phyloP scores from a whole-genome alignment of 2,113 vertebrate genomes.

The Alaudala cheleensis region DNA sequence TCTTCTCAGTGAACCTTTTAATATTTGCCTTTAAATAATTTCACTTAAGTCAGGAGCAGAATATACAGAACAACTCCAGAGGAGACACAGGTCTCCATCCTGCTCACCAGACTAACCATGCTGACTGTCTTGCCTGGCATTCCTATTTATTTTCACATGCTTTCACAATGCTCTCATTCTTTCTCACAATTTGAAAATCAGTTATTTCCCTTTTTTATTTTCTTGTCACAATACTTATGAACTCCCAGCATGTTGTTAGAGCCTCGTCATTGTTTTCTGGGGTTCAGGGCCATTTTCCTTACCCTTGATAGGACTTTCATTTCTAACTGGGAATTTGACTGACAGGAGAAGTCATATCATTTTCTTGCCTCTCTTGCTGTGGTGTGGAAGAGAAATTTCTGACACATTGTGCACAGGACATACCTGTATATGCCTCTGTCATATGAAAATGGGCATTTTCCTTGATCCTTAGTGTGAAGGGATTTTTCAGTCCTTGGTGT shows the following conservation, averaged over 20 bases:
- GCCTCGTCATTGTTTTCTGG: background rate
- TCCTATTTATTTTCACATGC: background rate
- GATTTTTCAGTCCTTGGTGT: background rate
- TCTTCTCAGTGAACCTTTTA: background rate
- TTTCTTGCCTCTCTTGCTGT: background rate
- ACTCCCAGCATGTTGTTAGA: background rate
- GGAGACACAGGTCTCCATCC: background rate
- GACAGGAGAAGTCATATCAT: background rate
- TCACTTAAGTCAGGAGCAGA: background rate
- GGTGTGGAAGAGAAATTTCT: background rate
- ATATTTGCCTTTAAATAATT: background rate
- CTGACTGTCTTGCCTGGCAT: background rate
- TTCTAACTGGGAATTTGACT: background rate
- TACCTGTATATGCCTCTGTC: background rate
- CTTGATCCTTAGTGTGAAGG: background rate
- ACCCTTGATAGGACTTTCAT: background rate
- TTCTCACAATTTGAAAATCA: background rate
- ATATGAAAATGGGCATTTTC: fast-evolving
- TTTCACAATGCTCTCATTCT: background rate
- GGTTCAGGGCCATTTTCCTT: background rate
- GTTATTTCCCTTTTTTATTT: background rate
- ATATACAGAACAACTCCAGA: background rate
- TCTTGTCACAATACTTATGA: background rate
- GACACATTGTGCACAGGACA: fast-evolving
- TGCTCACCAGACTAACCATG: background rate